A percentile compares a stretch with the other conserved stretches of the same genome.
Evolutionary conservation across 2,113 vertebrate species (phyloP).

Genomic region (Entomyzon cyanotis): DNA sequence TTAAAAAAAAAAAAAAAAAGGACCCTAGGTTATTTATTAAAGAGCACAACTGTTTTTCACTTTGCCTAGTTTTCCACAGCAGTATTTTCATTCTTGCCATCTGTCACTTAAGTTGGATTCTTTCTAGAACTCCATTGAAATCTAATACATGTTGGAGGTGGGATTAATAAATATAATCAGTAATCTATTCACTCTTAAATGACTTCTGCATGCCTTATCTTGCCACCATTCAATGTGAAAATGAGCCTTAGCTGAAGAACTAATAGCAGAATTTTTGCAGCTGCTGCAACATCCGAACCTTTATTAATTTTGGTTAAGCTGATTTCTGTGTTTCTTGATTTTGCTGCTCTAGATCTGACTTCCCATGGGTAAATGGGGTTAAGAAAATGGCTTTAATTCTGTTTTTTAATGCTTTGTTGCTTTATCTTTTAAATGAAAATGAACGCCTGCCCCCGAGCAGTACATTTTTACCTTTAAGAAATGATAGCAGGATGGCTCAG

Average conservation of each 20-base stretch:
- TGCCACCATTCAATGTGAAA: neutral
- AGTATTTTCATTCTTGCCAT: neutral
- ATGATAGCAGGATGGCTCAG: neutral
- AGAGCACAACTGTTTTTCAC: neutral
- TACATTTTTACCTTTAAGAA: neutral
- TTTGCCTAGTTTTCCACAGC: neutral
- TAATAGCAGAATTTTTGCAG: neutral
- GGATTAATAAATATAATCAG: constrained; percentile 20
- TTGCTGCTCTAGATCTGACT: neutral
- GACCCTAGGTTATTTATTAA: neutral
- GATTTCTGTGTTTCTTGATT: neutral
- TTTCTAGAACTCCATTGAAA: neutral
- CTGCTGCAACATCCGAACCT: neutral
- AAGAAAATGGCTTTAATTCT: neutral
- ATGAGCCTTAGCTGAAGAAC: neutral
- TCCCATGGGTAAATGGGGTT: neutral
- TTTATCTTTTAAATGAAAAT: neutral
- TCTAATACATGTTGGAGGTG: neutral
- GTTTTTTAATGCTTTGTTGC: neutral
- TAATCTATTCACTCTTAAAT: neutral
- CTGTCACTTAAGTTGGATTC: neutral
- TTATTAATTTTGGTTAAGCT: neutral
- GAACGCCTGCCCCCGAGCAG: neutral
- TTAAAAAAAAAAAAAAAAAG: neutral
- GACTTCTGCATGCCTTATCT: neutral